Evolutionary conservation across 1,140 invertebrate genomes (phyloP), one percentile per base, ranked within the genome.

Genomic region (Papilio glaucus): DNA sequence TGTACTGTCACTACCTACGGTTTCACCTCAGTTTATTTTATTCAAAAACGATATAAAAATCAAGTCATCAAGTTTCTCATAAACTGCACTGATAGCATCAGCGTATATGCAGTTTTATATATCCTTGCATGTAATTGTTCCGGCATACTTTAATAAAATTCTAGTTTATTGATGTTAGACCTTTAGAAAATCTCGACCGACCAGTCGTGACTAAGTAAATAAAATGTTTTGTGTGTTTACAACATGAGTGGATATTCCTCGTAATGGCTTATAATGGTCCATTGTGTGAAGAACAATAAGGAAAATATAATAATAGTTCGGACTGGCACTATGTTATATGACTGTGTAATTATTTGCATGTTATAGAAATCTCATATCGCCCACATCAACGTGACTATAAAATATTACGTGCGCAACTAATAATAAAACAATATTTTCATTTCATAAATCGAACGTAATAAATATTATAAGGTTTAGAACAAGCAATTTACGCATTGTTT

Each of bases 241-340:
- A 74, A 79, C 73, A 79, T 65, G 69, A 78, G 62, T 80, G 72
- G 42, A 77, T 79, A 81, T 80, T 73, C 72, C 73, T 77, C 72
- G 74, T 78, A 74, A 79, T 78, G 38, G 61, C 60, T 74, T 71
- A 80, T 84, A 84, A 85, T 84, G 76, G 83, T 37, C 80, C 73
- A 86, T 87, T 86, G 85, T 86, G 77, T 75, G 71, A 75, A 60
- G 72, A 73, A 82, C 79, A 81, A 80, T 80, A 73, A 79, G 77
- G 83, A 78, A 84, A 84, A 85, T 79, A 75, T 79, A 70, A 71
- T 74, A 63, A 73, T 73, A 77, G 77, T 69, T 69, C 7, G 18
- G 9, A 67, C 63, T 69, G 42, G 26, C 67, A 69, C 39, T 41
- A 26, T 68, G 26, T 69, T 45, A 68, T 29, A 65, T 65, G 33